Conservation (phyloP, 2,113 vertebrate species). For the Hucho hucho region DNA sequence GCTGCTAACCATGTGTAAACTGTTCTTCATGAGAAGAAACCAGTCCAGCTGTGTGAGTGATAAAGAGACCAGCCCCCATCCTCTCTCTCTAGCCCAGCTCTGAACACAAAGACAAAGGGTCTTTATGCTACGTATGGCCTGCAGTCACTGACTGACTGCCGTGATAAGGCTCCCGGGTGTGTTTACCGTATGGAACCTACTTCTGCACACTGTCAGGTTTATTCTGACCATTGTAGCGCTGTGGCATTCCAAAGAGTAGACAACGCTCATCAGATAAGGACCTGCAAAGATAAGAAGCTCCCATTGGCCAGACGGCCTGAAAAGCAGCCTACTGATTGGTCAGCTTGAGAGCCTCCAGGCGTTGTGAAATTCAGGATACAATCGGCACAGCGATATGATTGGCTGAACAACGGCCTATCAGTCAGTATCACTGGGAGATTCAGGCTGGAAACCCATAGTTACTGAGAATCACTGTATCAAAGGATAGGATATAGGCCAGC, state of each 20-base stretch:
- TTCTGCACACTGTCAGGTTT: slow-evolving; percentile 46
- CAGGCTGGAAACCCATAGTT: not conserved
- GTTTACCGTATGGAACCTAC: slow-evolving; percentile 53
- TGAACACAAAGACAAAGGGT: slow-evolving; percentile 58
- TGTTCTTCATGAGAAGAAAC: slow-evolving; percentile 41
- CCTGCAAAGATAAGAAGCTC: slow-evolving; percentile 22
- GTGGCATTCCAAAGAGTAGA: slow-evolving; percentile 59
- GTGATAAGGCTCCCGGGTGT: slow-evolving; percentile 55
- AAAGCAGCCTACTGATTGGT: slow-evolving; percentile 23
- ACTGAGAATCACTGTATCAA: not conserved
- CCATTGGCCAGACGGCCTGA: slow-evolving; percentile 11
- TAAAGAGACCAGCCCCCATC: not conserved
- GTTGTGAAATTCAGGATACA: not conserved
- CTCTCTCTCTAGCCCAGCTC: slow-evolving; percentile 14
- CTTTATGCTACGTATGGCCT: slow-evolving; percentile 27
- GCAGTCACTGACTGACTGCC: slow-evolving; percentile 42
- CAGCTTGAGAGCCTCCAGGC: slow-evolving; percentile 16
- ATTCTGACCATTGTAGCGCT: slow-evolving; percentile 53
- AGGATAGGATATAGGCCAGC: not conserved
- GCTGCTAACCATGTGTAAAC: slow-evolving; percentile 61
- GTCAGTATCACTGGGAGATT: not conserved
- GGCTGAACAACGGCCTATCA: slow-evolving; percentile 11
- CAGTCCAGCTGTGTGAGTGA: slow-evolving; percentile 23
- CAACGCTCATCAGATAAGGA: slow-evolving; percentile 53
- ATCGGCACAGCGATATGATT: slow-evolving; percentile 5